Base-by-base conservation (phyloP, 1,140 invertebrate genomes). In the Anastatus disparis region DNA sequence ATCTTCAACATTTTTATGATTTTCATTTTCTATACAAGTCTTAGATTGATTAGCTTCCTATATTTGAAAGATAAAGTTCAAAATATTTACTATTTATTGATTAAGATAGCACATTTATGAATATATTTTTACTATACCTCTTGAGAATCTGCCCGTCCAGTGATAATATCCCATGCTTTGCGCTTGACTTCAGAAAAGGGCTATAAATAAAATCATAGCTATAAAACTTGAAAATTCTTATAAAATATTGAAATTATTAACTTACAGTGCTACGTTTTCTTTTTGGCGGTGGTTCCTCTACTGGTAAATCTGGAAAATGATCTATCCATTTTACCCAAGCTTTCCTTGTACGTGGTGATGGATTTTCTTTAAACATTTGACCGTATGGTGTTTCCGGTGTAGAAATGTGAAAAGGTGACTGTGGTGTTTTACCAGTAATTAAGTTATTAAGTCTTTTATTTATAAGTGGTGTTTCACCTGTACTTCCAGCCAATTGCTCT, bases 361-460 rank as follows among this genome's bases (percentile, higher is more conserved):
- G 88, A 79, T 88, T 83, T 0, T 84, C 75, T 38, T 81, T 80
- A 69, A 87, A 87, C 22, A 84, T 46, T 40, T 82, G 80, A 10
- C 88, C 88, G 62, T 88, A 88, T 1, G 89, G 89, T 31, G 86
- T 87, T 10, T 87, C 86, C 1, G 89, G 89, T 0, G 89, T 90
- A 2, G 84, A 77, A 3, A 88, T 77, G 42, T 86, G 80, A 66
- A 81, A 81, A 42, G 85, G 87, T 3, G 82, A 82, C 53, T 75
- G 72, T 71, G 72, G 40, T 70, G 50, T 62, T 75, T 76, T 73
- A 22, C 73, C 70, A 7, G 76, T 75, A 61, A 74, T 76, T 10
- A 82, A 62, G 2, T 73, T 55, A 48, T 71, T 77, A 0, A 85
- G 70, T 35, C 80, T 74, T 64, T 85, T 86, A 59, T 85, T 84